These are phyloP conservation scores for Sorex fumeus DNA, from an alignment of 2,113 vertebrate genomes.

Conservation along the genomic window DNA sequence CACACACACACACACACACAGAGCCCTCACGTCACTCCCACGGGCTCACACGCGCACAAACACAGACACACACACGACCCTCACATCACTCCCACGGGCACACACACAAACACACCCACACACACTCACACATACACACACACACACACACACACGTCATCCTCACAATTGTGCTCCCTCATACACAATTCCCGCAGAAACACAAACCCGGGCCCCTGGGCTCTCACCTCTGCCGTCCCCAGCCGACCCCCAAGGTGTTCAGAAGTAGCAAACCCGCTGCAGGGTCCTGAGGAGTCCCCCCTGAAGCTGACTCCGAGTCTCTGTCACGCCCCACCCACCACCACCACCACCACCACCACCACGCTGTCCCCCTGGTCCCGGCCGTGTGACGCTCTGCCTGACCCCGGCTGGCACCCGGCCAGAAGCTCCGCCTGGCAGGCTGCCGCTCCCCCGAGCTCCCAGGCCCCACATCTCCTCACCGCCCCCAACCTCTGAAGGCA, in stretches of 20 bases:
- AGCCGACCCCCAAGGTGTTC: not conserved
- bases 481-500: slow-evolving; percentile 64
- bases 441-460: not conserved
- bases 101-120: not conserved
- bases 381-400: not conserved
- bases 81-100: no score
- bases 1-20: no score
- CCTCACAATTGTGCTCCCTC: not conserved
- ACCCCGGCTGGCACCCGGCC: not conserved
- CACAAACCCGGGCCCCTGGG: not conserved
- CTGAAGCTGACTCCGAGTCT: not conserved
- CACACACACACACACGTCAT: not conserved
- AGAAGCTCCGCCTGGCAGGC: not conserved
- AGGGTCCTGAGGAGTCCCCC: not conserved
- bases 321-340: not conserved
- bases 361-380: not conserved
- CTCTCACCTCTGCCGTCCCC: not conserved
- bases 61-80: not conserved
- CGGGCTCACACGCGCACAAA: no score
- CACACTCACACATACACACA: no score
- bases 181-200: not conserved
- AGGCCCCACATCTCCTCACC: not conserved
- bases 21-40: no score
- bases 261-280: not conserved
- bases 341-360: not conserved